These are phyloP conservation scores for Mormyrus iriodes DNA, from an alignment of 2,113 vertebrate genomes.

Conservation along the genomic window DNA sequence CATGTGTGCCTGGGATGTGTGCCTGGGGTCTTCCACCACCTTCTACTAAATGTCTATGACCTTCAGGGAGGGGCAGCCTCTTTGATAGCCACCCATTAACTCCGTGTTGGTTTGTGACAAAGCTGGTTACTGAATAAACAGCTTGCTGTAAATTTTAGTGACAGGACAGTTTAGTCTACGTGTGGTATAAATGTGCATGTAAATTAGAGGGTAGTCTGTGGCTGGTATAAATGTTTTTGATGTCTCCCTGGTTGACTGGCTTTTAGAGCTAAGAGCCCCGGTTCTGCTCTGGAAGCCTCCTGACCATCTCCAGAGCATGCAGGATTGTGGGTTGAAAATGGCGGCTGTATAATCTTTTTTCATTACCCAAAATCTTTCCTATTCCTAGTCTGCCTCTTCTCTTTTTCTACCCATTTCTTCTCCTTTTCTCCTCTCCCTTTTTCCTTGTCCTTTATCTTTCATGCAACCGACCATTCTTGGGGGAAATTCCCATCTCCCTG, in stretches of 20 bases:
- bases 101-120: not conserved
- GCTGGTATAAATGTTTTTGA: not conserved
- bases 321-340: conserved; percentile 13
- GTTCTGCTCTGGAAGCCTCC: not conserved
- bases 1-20: not conserved
- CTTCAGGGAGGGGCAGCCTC: not conserved
- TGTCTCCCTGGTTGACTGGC: not conserved
- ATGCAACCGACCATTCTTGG: not conserved
- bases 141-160: not conserved
- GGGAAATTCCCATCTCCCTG: not conserved
- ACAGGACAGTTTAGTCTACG: not conserved
- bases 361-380: not conserved
- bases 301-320: not conserved
- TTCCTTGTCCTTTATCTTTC: not conserved
- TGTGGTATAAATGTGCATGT: not conserved
- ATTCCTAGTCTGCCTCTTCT: not conserved
- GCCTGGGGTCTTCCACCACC: not conserved
- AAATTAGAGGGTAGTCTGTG: not conserved
- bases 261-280: conserved; percentile 12
- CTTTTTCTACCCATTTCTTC: not conserved
- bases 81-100: not conserved
- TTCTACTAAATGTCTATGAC: not conserved
- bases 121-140: not conserved
- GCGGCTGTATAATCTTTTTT: not conserved
- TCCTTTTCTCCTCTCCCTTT: not conserved